A percentile compares a stretch with the other conserved stretches of the same genome.
phyloP scores from a whole-genome alignment of 2,888 invertebrate genomes.

The Phragmatobia fuliginosa region DNA sequence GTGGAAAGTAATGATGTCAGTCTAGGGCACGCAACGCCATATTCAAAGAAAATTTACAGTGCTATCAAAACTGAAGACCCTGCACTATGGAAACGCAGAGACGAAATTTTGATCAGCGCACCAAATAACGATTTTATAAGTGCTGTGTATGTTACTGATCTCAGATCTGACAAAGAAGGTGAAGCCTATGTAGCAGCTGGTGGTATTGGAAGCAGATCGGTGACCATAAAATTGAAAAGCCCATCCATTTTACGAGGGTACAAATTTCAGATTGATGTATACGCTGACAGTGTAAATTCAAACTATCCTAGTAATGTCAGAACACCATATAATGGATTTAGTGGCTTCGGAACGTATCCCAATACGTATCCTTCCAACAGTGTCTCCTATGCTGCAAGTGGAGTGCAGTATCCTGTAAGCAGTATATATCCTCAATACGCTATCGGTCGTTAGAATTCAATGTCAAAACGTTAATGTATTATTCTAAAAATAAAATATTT shows the following conservation, averaged over 20 bases:
- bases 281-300: slow-evolving; percentile 56
- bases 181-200: slow-evolving; percentile 72
- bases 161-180: slow-evolving; percentile 75
- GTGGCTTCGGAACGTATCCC: slow-evolving; percentile 14
- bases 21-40: slow-evolving; percentile 42
- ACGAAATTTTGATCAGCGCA: slow-evolving; percentile 67
- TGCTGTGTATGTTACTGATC: slow-evolving; percentile 72
- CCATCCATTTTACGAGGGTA: slow-evolving; percentile 75
- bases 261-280: slow-evolving; percentile 75
- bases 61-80: slow-evolving; percentile 72
- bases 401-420: slow-evolving; percentile 14
- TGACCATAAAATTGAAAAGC: slow-evolving; percentile 73
- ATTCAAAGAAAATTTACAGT: slow-evolving; percentile 68
- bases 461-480: neutral
- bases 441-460: neutral
- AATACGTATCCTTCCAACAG: slow-evolving; percentile 4
- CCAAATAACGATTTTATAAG: slow-evolving; percentile 67
- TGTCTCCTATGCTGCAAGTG: slow-evolving; percentile 10
- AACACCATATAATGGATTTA: slow-evolving; percentile 17
- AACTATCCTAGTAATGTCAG: slow-evolving; percentile 9
- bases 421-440: slow-evolving; percentile 8
- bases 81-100: slow-evolving; percentile 74
- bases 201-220: slow-evolving; percentile 71
- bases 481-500: slow-evolving; percentile 18
- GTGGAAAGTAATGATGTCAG: slow-evolving; percentile 42